Percentiles rank a stretch among this genome's conserved stretches.
Evolutionary conservation across 2,797 vertebrate genomes (phyloP).

Genomic region (Rhynchonycteris naso): DNA sequence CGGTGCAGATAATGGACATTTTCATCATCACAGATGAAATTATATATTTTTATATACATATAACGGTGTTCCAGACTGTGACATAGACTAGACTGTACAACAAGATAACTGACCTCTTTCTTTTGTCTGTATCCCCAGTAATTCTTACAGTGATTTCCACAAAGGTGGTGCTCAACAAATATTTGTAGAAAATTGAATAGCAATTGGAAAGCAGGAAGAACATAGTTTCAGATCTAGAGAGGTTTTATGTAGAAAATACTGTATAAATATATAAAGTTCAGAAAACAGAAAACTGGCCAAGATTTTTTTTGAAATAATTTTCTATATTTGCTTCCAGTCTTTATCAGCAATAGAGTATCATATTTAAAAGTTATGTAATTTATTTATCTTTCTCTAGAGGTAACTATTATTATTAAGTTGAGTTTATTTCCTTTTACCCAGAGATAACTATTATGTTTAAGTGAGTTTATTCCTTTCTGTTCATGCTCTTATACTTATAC

Average conservation of each 20-base stretch:
- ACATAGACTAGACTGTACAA: neutral
- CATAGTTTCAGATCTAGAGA: neutral
- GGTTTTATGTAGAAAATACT: slow-evolving; percentile 3
- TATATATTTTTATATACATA: too few relatives aligned
- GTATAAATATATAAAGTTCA: neutral
- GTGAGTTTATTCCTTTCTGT: neutral
- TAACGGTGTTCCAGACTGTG: neutral
- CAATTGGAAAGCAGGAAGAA: neutral
- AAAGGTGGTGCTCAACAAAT: neutral
- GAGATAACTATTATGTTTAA: neutral
- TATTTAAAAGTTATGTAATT: neutral
- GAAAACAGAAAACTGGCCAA: neutral
- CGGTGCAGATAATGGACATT: neutral
- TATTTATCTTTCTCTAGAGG: neutral
- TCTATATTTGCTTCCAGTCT: neutral
- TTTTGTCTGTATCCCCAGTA: neutral
- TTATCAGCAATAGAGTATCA: neutral
- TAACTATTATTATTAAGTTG: neutral
- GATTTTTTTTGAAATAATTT: neutral
- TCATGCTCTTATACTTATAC: neutral
- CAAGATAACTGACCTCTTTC: neutral
- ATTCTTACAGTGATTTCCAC: neutral
- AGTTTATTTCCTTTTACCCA: neutral
- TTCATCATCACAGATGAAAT: neutral
- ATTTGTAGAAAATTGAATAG: neutral